A percentile compares a stretch with the other conserved stretches of the same genome.
phyloP scores from a whole-genome alignment of 1,140 invertebrate species.

The Tribolium castaneum region DNA sequence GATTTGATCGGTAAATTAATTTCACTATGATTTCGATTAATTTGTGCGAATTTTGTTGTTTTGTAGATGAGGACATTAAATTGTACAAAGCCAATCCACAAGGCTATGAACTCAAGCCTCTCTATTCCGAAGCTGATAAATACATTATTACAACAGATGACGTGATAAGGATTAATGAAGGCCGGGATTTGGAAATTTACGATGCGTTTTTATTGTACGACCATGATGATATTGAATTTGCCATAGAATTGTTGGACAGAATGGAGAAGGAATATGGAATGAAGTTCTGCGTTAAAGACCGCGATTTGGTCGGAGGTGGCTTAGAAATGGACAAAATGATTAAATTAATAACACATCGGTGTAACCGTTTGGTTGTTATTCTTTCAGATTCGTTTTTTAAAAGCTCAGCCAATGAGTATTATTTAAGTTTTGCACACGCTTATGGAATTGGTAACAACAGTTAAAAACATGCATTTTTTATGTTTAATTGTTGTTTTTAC shows the following conservation, averaged over 20 bases:
- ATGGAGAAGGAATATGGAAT: slow-evolving; percentile 72
- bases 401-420: slow-evolving; percentile 77
- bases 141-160: slow-evolving; percentile 66
- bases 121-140: slow-evolving; percentile 47
- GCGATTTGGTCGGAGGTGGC: slow-evolving; percentile 73
- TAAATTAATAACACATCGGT: slow-evolving; percentile 78
- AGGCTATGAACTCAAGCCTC: neutral
- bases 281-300: slow-evolving; percentile 75
- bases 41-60: slow-evolving; percentile 1
- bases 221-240: slow-evolving; percentile 76
- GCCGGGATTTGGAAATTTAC: slow-evolving; percentile 69
- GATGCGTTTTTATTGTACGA: slow-evolving; percentile 79
- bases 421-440: slow-evolving; percentile 79
- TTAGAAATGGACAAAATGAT: slow-evolving; percentile 79
- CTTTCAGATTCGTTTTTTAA: slow-evolving; percentile 77
- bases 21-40: neutral
- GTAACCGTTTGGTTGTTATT: slow-evolving; percentile 78
- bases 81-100: slow-evolving; percentile 54
- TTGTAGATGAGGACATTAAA: slow-evolving; percentile 56
- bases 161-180: slow-evolving; percentile 65
- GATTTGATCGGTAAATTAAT: slow-evolving; percentile 68
- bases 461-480: neutral
- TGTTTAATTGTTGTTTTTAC: slow-evolving; percentile 58
- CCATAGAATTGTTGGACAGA: slow-evolving; percentile 69
- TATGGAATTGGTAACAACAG: slow-evolving; percentile 74